Percentiles rank a stretch among this genome's conserved stretches.
Conservation (phyloP, 2,797 vertebrate species). For the Crenuchus spilurus region DNA sequence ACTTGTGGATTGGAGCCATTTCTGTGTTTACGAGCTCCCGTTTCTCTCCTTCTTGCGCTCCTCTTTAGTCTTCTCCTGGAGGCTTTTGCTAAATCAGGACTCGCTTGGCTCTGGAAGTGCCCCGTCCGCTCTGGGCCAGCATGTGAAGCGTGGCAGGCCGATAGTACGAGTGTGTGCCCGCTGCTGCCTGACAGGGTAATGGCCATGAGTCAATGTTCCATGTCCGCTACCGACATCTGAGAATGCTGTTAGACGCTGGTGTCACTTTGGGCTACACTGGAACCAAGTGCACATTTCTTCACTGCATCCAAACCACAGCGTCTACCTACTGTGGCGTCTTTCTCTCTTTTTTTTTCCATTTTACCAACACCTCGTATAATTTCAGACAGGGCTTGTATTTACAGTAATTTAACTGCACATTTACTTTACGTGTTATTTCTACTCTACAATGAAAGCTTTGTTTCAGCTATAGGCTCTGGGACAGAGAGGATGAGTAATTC, state of each 20-base stretch:
- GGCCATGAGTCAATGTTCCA: conserved; percentile 62
- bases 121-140: background rate
- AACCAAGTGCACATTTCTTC: conserved; percentile 65
- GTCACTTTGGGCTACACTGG: conserved; percentile 72
- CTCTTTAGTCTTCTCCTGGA: background rate
- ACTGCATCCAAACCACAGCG: conserved; percentile 53
- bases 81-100: conserved; percentile 2
- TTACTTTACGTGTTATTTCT: conserved; percentile 52
- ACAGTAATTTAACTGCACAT: conserved; percentile 55
- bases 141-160: conserved; percentile 23
- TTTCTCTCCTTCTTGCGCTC: conserved; percentile 4
- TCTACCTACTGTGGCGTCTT: conserved; percentile 51
- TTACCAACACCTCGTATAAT: conserved; percentile 67
- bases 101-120: conserved; percentile 16
- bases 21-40: conserved; percentile 41
- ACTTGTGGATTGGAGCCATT: conserved; percentile 67
- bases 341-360: conserved; percentile 62
- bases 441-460: conserved; percentile 34
- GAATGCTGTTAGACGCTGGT: conserved; percentile 68
- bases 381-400: conserved; percentile 57
- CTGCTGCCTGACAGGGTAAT: conserved; percentile 36
- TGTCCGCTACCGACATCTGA: conserved; percentile 72
- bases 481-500: background rate
- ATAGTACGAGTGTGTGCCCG: background rate
- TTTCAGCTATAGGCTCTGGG: background rate